Conservation (phyloP, 2,888 invertebrate genomes). For the Nomada hirtipes region DNA sequence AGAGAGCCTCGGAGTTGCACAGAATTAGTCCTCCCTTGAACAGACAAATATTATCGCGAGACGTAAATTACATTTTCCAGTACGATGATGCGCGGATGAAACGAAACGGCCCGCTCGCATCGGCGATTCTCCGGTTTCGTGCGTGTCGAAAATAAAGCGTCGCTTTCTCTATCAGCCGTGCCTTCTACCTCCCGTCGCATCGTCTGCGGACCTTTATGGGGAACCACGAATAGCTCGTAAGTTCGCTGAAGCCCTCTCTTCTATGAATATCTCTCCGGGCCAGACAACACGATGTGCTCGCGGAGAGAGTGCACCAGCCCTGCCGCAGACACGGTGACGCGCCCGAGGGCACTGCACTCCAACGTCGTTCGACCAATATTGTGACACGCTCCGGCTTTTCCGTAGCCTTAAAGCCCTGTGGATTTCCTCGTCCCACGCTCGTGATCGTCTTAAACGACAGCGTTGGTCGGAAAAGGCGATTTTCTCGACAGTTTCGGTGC, state of each 20-base stretch:
- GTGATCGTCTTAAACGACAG: background rate
- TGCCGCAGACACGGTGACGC: constrained; percentile 63
- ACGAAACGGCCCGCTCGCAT: constrained; percentile 44
- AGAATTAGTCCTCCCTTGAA: background rate
- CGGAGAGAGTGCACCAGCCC: constrained; percentile 45
- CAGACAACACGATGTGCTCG: constrained; percentile 60
- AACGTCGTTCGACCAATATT: constrained; percentile 51
- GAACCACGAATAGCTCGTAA: constrained; percentile 82
- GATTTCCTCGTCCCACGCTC: background rate
- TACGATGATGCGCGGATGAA: background rate
- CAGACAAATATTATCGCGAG: too few relatives aligned
- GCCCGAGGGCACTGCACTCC: constrained; percentile 77
- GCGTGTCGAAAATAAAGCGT: constrained; percentile 69
- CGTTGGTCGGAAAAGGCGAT: background rate
- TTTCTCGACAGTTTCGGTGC: background rate
- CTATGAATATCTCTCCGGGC: constrained; percentile 81
- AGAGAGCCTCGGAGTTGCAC: background rate
- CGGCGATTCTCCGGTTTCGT: constrained; percentile 65
- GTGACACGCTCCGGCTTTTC: constrained; percentile 45
- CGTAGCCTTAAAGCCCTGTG: constrained; percentile 7
- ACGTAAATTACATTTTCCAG: too few relatives aligned
- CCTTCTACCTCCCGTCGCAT: constrained; percentile 37
- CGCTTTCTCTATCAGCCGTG: constrained; percentile 65
- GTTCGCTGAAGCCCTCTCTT: constrained; percentile 78
- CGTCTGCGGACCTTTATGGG: constrained; percentile 75